Evolutionary conservation across 2,797 vertebrate genomes (phyloP).

Genomic region (Oreortyx pictus): DNA sequence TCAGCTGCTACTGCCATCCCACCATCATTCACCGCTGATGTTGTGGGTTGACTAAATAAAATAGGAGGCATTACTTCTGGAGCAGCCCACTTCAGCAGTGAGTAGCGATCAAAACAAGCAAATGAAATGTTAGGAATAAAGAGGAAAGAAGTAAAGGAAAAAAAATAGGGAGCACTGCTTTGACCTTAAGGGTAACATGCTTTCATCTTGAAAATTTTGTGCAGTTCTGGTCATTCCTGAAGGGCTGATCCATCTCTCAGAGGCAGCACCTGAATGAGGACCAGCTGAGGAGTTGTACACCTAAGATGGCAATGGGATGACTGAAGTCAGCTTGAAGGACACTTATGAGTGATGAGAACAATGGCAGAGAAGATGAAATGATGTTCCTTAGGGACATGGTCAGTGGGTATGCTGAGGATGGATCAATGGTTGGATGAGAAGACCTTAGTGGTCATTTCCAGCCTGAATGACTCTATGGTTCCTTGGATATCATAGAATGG

Average conservation of each 20-base stretch:
- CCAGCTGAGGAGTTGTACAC: background rate
- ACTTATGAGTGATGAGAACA: background rate
- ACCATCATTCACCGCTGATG: background rate
- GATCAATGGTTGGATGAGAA: too few species aligned
- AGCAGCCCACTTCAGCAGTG: background rate
- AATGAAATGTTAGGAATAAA: background rate
- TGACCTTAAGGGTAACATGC: background rate
- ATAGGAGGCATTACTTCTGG: background rate
- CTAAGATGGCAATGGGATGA: background rate
- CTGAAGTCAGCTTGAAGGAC: background rate
- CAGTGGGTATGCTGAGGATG: too few species aligned
- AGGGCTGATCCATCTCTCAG: background rate
- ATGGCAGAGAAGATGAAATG: background rate
- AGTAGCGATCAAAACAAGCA: background rate
- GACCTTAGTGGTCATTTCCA: too few species aligned
- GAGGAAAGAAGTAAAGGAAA: background rate
- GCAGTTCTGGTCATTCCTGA: background rate
- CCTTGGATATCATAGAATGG: too few species aligned
- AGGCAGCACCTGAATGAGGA: background rate
- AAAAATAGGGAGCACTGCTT: background rate
- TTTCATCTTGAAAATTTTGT: background rate
- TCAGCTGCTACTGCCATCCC: background rate
- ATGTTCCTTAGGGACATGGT: background rate
- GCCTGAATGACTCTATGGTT: too few species aligned
- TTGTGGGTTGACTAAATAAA: background rate